Base-by-base conservation (phyloP, 2,888 invertebrate species). In the Aphrophora alni region DNA sequence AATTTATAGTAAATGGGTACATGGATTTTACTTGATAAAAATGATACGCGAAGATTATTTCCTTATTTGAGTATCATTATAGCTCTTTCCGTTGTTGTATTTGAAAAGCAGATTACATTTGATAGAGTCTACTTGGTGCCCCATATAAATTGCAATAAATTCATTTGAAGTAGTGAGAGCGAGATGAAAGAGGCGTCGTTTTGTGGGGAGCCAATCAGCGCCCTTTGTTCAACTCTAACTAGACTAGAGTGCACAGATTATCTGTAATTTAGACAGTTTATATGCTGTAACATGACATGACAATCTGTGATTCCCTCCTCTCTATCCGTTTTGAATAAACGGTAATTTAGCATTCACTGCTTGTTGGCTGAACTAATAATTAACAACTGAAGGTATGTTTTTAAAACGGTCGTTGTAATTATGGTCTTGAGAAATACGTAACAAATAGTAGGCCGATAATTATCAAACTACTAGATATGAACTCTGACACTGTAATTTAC, bases 211-310 rank as follows among this genome's bases (percentile, higher is more conserved):
- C 59, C 59, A 59, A 59, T 59, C 59, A 59, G 14, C n/a, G 59
- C 59, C 59, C 59, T 59, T 59, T 59, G 59, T 59, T 59, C 59
- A 21, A 59, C 59, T 59, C 59, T 59, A 59, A 59, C 59, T 59
- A 59, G 59, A 59, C 21, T 59, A 59, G 59, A 59, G 59, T 59
- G 59, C 59, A 59, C 59, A 59, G 59, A 59, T 59, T 59, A 59
- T 59, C 59, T 59, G 59, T 59, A 59, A 59, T 59, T 59, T 59
- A 59, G 59, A 59, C 59, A 59, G 59, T 59, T 59, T 59, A 59
- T 21, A 7, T 21, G 59, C 12, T 21, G 21, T 59, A 21, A 59
- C 59, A 59, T 21, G 59, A 59, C 59, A 59, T 59, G 59, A 59
- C 59, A 59, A 59, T 59, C 59, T 21, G n/a, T 59, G 59, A 59